Percentiles rank a stretch among this genome's conserved stretches.
phyloP scores from a whole-genome alignment of 1,140 invertebrate genomes.

The Subanguina moxae region DNA sequence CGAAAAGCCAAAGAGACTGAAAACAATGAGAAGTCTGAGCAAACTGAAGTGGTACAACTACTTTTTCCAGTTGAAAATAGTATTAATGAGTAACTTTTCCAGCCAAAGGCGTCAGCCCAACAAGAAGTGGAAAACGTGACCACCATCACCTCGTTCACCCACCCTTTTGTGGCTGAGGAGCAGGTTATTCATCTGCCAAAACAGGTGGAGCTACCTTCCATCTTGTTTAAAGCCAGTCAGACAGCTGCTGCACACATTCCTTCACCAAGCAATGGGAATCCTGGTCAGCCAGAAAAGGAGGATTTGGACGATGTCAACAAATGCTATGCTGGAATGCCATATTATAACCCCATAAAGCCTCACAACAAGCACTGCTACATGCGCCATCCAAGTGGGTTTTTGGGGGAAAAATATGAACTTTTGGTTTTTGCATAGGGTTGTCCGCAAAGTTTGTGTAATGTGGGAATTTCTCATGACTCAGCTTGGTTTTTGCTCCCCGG shows the following conservation, averaged over 20 bases:
- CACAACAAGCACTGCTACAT: constrained; percentile 19
- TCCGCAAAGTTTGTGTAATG: too few relatives aligned
- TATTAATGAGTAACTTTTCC: background rate
- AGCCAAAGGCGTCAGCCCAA: too few relatives aligned
- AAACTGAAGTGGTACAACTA: background rate
- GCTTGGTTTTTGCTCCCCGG: too few relatives aligned
- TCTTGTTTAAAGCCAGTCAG: background rate
- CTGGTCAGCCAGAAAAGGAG: background rate
- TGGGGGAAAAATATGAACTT: too few relatives aligned
- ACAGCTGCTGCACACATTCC: background rate
- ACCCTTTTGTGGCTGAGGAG: too few relatives aligned
- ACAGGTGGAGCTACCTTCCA: background rate
- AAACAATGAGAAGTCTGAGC: background rate
- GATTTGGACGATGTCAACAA: background rate
- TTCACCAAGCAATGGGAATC: background rate
- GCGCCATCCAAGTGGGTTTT: constrained; percentile 17
- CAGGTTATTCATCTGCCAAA: too few relatives aligned
- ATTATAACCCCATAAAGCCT: constrained; percentile 22
- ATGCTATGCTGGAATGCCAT: constrained; percentile 30
- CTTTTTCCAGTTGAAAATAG: background rate
- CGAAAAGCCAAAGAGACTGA: background rate
- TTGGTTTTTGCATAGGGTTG: too few relatives aligned
- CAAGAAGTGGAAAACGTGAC: too few relatives aligned
- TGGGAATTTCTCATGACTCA: too few relatives aligned
- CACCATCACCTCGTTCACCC: too few relatives aligned